Evolutionary conservation across 2,113 vertebrate species (phyloP).

Genomic region (Etheostoma spectabile): DNA sequence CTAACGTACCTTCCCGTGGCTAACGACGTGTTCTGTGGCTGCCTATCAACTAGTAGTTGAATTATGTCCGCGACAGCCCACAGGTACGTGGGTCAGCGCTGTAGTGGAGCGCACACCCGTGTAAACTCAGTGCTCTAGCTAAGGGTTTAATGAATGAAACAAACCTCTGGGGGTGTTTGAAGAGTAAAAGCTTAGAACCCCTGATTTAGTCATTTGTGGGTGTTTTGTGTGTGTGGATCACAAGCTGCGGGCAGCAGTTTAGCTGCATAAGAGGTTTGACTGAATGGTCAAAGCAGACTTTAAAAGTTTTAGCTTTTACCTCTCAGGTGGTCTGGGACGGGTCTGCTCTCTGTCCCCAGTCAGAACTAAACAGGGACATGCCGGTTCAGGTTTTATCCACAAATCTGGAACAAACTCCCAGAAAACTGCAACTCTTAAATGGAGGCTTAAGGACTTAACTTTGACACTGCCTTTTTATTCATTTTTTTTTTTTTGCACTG

Average conservation of each 20-base stretch:
- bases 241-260: neutral
- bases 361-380: too few species aligned
- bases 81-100: fast-evolving
- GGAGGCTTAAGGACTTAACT: too few species aligned
- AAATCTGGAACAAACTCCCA: too few species aligned
- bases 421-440: too few species aligned
- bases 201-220: fast-evolving
- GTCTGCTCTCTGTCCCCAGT: too few species aligned
- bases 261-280: neutral
- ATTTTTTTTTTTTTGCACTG: too few species aligned
- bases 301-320: neutral
- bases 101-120: too few species aligned
- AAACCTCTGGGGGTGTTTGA: neutral
- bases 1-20: neutral
- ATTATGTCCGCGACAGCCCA: neutral
- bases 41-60: neutral
- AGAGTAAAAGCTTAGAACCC: neutral
- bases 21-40: fast-evolving
- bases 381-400: too few species aligned
- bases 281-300: neutral
- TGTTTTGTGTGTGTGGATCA: neutral
- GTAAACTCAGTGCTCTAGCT: neutral
- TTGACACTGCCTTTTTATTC: too few species aligned
- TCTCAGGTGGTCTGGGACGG: too few species aligned
- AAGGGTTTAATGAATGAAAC: slow-evolving; percentile 40